phyloP scores from a whole-genome alignment of 2,888 invertebrate species.

The Gastracanthus pulcherrimus region DNA sequence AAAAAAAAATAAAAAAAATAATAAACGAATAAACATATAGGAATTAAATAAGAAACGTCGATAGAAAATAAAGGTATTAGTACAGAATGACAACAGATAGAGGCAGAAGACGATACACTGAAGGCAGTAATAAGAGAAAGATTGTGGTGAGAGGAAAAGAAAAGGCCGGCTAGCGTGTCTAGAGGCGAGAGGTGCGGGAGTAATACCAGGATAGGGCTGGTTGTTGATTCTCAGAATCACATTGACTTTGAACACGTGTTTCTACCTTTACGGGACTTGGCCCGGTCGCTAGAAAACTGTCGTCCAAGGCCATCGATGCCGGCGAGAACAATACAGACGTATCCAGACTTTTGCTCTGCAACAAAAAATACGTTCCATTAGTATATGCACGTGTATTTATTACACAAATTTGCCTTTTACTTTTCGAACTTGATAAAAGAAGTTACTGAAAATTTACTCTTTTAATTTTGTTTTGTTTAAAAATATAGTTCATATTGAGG shows the following conservation, averaged over 20 bases:
- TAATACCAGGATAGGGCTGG: conserved; percentile 76
- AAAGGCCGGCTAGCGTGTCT: conserved; percentile 78
- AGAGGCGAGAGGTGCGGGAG: conserved; percentile 76
- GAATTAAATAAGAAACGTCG: conserved; percentile 59
- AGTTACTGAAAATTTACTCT: conserved; percentile 5
- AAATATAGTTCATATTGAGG: too few relatives aligned
- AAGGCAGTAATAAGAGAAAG: conserved; percentile 50
- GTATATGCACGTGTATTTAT: background rate
- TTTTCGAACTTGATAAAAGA: background rate
- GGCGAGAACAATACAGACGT: conserved; percentile 91
- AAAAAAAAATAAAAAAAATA: too few relatives aligned
- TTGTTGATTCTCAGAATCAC: conserved; percentile 69
- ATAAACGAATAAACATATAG: conserved; percentile 56
- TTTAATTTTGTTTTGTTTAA: too few relatives aligned
- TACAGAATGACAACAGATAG: conserved; percentile 42
- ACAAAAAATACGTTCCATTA: conserved; percentile 66
- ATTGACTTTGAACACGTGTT: conserved; percentile 74
- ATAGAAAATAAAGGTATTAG: conserved; percentile 29
- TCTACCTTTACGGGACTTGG: conserved; percentile 82
- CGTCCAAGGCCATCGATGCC: conserved; percentile 89
- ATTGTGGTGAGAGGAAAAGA: conserved; percentile 59
- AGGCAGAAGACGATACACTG: conserved; percentile 46
- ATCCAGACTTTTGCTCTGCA: conserved; percentile 92
- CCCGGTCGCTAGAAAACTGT: conserved; percentile 85
- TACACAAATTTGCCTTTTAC: background rate